Evolutionary conservation across 1,140 invertebrate species (phyloP), one percentile per base, ranked within the genome.

Genomic region (Zaprionus tsacasi): DNA sequence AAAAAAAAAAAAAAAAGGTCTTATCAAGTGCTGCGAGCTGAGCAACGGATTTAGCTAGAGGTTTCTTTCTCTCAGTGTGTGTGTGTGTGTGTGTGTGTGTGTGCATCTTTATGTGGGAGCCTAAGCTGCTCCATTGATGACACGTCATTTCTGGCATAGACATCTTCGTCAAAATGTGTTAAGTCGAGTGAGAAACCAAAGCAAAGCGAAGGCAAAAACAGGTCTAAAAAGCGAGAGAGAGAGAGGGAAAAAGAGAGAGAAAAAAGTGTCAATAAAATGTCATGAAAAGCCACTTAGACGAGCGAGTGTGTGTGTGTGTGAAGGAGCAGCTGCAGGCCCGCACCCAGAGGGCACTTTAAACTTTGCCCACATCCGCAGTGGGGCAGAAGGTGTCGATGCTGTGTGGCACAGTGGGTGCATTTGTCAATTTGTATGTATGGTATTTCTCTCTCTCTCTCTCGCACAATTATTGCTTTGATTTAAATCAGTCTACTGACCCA

Each of bases 401-500:
- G 60, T 36, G 25, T n/a, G 70, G 68, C 35, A 57, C 57, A 45
- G 35, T 58, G 60, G 74, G 33, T 68, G 65, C 73, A 87, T 87
- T 88, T 82, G 82, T 87, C 85, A 85, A 80, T 87, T 79, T 82
- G 82, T 64, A 70, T 70, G n/a, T n/a, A n/a, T n/a, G n/a, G n/a
- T n/a, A n/a, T n/a, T 21, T 45, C 40, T 45, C 40, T 6, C 5
- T 6, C 3, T 13, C 21, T 15, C 40, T 40, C 35, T 50, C 60
- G 82, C 83, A 88, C 87, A 91, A 91, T 92, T 92, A 91, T 79
- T 76, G 78, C 60, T 89, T 92, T 92, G 91, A 92, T 91, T 92
- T 92, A 91, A 91, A 92, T 92, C 91, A 87, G 82, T 89, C 81
- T 85, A 85, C 79, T 92, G 91, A 92, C 91, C 90, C 81, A 88